These are phyloP conservation scores for Hippoglossus stenolepis DNA, from an alignment of 2,113 vertebrate species.

Conservation along the genomic window DNA sequence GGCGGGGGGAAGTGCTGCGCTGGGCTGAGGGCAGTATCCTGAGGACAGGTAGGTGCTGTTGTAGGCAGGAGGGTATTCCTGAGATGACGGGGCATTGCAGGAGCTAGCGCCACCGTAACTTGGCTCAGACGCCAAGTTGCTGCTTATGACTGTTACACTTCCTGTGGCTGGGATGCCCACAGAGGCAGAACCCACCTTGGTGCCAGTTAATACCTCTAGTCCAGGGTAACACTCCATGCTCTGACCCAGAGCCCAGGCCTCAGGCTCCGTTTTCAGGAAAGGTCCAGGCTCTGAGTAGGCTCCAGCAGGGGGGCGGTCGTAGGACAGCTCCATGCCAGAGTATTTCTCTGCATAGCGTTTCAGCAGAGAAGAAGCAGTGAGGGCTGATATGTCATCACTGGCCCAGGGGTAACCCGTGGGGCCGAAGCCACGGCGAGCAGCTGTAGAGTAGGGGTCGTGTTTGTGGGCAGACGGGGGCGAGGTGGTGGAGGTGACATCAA, in stretches of 20 bases:
- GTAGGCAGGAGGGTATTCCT: conserved; percentile 90
- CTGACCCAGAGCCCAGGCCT: conserved; percentile 87
- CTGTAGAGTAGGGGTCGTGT: conserved; percentile 85
- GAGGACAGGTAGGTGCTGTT: conserved; percentile 88
- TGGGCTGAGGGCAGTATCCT: conserved; percentile 86
- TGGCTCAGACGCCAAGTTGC: conserved; percentile 79
- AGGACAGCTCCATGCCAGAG: conserved; percentile 89
- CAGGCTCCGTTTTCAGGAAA: conserved; percentile 88
- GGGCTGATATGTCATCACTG: conserved; percentile 94
- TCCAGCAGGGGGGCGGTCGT: conserved; percentile 82
- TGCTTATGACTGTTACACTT: conserved; percentile 83
- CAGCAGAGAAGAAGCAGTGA: conserved; percentile 94
- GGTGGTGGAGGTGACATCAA: conserved; percentile 95
- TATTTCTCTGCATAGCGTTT: conserved; percentile 98
- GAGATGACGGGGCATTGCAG: conserved; percentile 76
- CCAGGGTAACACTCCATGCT: conserved; percentile 84
- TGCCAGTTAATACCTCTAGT: conserved; percentile 86
- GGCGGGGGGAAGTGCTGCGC: conserved; percentile 81
- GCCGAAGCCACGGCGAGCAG: conserved; percentile 87
- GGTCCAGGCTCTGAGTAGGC: conserved; percentile 83
- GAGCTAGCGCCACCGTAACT: conserved; percentile 78
- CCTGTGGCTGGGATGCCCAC: conserved; percentile 83
- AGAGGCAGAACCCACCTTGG: conserved; percentile 81
- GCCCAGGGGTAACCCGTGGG: conserved; percentile 91
- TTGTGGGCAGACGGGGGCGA: conserved; percentile 92